Evolutionary conservation across 2,888 invertebrate genomes (phyloP).

Genomic region (Odontocerum albicorne): DNA sequence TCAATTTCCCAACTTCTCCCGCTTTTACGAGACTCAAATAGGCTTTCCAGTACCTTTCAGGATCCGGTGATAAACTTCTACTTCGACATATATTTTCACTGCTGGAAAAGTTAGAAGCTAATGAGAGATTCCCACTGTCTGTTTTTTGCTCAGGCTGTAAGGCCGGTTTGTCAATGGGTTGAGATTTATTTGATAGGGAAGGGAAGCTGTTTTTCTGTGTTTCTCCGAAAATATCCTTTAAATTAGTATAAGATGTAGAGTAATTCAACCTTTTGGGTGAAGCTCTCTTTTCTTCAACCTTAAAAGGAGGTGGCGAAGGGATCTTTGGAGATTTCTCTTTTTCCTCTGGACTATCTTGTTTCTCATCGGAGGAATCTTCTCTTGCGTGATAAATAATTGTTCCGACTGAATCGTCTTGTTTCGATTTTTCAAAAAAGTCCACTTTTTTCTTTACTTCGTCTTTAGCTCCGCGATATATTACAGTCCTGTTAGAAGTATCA

Average conservation of each 20-base stretch:
- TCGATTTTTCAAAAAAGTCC: conserved; percentile 76
- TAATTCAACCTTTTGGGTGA: conserved; percentile 49
- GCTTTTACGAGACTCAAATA: conserved; percentile 71
- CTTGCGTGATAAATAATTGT: conserved; percentile 57
- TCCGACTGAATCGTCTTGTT: conserved; percentile 53
- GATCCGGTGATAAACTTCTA: conserved; percentile 74
- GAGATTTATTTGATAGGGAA: conserved; percentile 52
- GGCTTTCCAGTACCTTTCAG: conserved; percentile 68
- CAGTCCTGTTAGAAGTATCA: conserved; percentile 70
- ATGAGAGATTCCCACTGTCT: conserved; percentile 13
- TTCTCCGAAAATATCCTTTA: conserved; percentile 84
- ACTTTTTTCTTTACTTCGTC: conserved; percentile 73
- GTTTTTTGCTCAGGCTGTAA: conserved; percentile 13
- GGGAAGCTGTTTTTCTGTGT: conserved; percentile 61
- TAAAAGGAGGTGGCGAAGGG: conserved; percentile 31
- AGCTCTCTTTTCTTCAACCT: conserved; percentile 38
- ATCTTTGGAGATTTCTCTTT: conserved; percentile 42
- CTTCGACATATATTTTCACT: conserved; percentile 69
- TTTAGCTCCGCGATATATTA: conserved; percentile 61
- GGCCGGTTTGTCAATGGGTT: neutral
- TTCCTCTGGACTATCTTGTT: conserved; percentile 50
- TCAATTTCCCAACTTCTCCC: conserved; percentile 78
- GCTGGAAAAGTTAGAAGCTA: conserved; percentile 56
- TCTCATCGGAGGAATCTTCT: conserved; percentile 50
- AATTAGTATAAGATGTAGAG: conserved; percentile 71